Evolutionary conservation across 2,113 vertebrate genomes (phyloP).

Genomic region (Eublepharis macularius): DNA sequence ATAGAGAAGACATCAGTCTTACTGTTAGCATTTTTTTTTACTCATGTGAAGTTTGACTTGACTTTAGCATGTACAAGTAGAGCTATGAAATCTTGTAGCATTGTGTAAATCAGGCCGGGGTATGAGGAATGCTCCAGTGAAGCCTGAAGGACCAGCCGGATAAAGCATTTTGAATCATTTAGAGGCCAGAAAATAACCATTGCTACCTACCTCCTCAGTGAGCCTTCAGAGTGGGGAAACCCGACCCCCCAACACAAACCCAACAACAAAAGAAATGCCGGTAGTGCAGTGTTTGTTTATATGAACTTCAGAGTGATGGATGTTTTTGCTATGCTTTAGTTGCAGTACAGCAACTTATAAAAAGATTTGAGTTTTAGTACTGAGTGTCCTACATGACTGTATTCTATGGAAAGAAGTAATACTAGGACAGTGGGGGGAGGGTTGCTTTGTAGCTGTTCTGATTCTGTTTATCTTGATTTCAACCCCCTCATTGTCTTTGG

Average conservation of each 20-base stretch:
- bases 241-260: background rate
- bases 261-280: conserved; percentile 10
- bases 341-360: conserved; percentile 44
- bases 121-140: conserved; percentile 42
- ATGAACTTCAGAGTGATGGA: conserved; percentile 30
- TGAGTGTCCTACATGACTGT: conserved; percentile 38
- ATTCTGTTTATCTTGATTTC: conserved; percentile 41
- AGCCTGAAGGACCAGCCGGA: conserved; percentile 60
- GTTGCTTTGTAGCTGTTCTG: background rate
- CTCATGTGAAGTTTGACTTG: conserved; percentile 51
- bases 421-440: conserved; percentile 11
- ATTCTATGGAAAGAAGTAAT: conserved; percentile 44
- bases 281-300: conserved; percentile 51
- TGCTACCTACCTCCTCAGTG: conserved; percentile 66
- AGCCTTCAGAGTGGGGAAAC: conserved; percentile 49
- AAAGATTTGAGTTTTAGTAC: conserved; percentile 48
- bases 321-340: background rate
- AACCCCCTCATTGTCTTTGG: conserved; percentile 17
- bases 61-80: conserved; percentile 55
- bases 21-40: conserved; percentile 52
- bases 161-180: conserved; percentile 50
- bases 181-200: conserved; percentile 57
- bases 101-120: conserved; percentile 37
- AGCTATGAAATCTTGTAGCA: conserved; percentile 58
- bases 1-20: conserved; percentile 58